Conservation (phyloP, 1,140 invertebrate species). For the Marisa cornuarietis region DNA sequence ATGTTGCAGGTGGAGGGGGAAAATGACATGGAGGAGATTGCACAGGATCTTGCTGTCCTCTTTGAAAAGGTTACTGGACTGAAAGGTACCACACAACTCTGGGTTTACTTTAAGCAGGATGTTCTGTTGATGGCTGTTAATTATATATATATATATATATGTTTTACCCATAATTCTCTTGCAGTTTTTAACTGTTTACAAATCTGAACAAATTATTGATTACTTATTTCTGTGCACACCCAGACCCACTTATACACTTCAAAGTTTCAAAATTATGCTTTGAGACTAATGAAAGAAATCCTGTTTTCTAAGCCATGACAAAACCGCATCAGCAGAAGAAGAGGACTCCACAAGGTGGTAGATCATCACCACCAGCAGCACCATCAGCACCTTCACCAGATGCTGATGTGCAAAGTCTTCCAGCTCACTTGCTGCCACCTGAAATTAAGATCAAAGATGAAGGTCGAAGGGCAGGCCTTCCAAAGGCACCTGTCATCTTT, state of each 20-base stretch:
- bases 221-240: too few relatives aligned
- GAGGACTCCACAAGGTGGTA: neutral
- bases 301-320: constrained; percentile 1
- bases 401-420: neutral
- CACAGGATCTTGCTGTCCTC: constrained; percentile 19
- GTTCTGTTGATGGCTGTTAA: too few relatives aligned
- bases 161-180: too few relatives aligned
- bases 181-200: too few relatives aligned
- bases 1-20: constrained; percentile 33
- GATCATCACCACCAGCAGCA: constrained; percentile 6
- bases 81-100: constrained; percentile 10
- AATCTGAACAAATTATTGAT: too few relatives aligned
- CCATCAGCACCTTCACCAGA: constrained; percentile 13
- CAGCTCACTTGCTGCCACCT: constrained; percentile 33
- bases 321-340: too few relatives aligned
- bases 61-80: constrained; percentile 25
- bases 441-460: constrained; percentile 47
- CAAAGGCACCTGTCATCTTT: constrained; percentile 53
- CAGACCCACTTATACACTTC: too few relatives aligned
- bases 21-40: constrained; percentile 20
- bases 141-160: too few relatives aligned
- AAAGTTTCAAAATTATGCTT: too few relatives aligned
- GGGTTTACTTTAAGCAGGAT: constrained; percentile 14
- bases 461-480: constrained; percentile 49
- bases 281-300: neutral